Evolutionary conservation across 2,113 vertebrate genomes (phyloP).

Genomic region (Leiothrix lutea): DNA sequence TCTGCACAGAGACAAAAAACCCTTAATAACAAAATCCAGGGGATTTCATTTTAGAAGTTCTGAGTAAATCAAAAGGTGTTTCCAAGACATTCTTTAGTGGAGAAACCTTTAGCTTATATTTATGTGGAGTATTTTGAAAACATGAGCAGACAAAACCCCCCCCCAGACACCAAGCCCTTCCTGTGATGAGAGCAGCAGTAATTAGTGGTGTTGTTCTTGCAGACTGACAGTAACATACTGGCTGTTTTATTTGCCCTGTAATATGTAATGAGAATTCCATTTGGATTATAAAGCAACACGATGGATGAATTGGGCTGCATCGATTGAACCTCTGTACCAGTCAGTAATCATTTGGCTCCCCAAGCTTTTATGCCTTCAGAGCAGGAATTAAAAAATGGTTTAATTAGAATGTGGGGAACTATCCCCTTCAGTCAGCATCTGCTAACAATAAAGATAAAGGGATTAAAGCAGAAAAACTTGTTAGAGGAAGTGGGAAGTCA

Average conservation of each 20-base stretch:
- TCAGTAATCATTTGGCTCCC: conserved; percentile 64
- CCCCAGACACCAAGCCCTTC: rapidly evolving
- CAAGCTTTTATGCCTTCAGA: conserved; percentile 29
- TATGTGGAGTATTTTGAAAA: neutral
- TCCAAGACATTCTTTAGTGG: neutral
- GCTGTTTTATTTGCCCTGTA: conserved; percentile 31
- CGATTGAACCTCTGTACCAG: conserved; percentile 42
- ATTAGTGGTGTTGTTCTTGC: neutral
- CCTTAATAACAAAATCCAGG: neutral
- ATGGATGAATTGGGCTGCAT: conserved; percentile 58
- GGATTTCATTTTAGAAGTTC: neutral
- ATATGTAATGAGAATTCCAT: conserved; percentile 20
- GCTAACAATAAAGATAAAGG: conserved; percentile 38
- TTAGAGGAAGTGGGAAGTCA: neutral
- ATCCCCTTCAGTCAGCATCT: conserved; percentile 41
- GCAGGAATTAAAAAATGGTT: conserved; percentile 63
- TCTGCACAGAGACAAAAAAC: neutral
- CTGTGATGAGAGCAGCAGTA: neutral
- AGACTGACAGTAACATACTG: neutral
- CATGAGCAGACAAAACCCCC: rapidly evolving
- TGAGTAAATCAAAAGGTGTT: neutral
- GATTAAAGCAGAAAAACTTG: neutral
- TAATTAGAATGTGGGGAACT: conserved; percentile 61
- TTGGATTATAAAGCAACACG: conserved; percentile 25
- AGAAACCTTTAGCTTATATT: neutral